Evolutionary conservation across 2,113 vertebrate species (phyloP).

Genomic region (Poeciliopsis turrubarensis): DNA sequence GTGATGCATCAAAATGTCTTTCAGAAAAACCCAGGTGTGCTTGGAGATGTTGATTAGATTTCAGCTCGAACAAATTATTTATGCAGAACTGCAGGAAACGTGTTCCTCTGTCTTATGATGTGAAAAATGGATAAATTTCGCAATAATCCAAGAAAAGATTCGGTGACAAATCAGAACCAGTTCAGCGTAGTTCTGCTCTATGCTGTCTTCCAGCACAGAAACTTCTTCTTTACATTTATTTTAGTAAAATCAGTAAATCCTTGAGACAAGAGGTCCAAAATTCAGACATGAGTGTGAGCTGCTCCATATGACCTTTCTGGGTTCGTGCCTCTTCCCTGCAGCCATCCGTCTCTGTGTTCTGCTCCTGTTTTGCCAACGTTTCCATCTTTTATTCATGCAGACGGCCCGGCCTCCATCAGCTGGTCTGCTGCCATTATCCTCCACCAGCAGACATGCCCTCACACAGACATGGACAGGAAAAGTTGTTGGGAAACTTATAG

Average conservation of each 20-base stretch:
- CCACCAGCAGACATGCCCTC: constrained; percentile 1
- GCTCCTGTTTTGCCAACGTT: constrained; percentile 4
- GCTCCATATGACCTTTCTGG: background rate
- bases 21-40: background rate
- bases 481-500: background rate
- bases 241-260: background rate
- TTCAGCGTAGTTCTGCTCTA: background rate
- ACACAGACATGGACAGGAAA: background rate
- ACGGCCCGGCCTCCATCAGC: background rate
- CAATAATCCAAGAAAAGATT: background rate
- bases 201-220: background rate
- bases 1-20: background rate
- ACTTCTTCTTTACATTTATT: background rate
- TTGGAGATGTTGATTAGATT: background rate
- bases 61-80: background rate
- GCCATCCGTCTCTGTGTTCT: background rate
- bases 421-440: constrained; percentile 17
- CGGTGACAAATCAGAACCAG: background rate
- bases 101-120: background rate
- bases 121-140: background rate
- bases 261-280: background rate
- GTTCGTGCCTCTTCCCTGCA: constrained; percentile 2
- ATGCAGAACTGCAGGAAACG: background rate
- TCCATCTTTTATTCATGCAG: constrained; percentile 43
- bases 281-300: background rate